Evolutionary conservation across 2,888 invertebrate species (phyloP).

Genomic region (Harpalus rubripes): DNA sequence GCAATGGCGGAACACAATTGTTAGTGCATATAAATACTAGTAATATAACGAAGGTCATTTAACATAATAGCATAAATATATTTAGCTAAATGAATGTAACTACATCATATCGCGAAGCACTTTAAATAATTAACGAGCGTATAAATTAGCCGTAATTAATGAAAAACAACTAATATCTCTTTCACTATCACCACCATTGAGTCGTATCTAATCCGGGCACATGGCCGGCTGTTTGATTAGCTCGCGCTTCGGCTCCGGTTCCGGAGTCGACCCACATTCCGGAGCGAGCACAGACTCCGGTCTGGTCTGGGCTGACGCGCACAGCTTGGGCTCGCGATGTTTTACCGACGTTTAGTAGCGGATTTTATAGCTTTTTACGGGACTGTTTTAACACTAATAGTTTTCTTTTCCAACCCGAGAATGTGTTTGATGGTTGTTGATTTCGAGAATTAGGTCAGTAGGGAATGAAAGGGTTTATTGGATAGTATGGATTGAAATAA

Average conservation of each 20-base stretch:
- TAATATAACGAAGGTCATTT: neutral
- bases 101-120: neutral
- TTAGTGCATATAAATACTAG: neutral
- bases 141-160: slow-evolving; percentile 33
- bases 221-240: slow-evolving; percentile 20
- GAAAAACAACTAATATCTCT: slow-evolving; percentile 6
- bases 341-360: slow-evolving; percentile 57
- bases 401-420: slow-evolving; percentile 43
- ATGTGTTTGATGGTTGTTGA: slow-evolving; percentile 28
- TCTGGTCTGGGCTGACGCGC: slow-evolving; percentile 32
- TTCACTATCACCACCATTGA: slow-evolving; percentile 14
- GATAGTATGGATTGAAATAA: neutral
- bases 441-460: slow-evolving; percentile 33
- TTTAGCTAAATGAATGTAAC: neutral
- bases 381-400: slow-evolving; percentile 58
- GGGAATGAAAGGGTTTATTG: neutral
- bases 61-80: neutral
- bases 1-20: no score
- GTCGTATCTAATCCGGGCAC: slow-evolving; percentile 12
- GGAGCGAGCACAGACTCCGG: slow-evolving; percentile 16
- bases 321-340: slow-evolving; percentile 48
- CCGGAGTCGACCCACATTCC: slow-evolving; percentile 25
- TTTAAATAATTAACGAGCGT: neutral
- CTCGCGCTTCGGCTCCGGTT: neutral
- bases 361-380: slow-evolving; percentile 60